These are phyloP conservation scores for Drosophila acutilabella DNA, from an alignment of 2,888 invertebrate genomes.

Conservation along the genomic window DNA sequence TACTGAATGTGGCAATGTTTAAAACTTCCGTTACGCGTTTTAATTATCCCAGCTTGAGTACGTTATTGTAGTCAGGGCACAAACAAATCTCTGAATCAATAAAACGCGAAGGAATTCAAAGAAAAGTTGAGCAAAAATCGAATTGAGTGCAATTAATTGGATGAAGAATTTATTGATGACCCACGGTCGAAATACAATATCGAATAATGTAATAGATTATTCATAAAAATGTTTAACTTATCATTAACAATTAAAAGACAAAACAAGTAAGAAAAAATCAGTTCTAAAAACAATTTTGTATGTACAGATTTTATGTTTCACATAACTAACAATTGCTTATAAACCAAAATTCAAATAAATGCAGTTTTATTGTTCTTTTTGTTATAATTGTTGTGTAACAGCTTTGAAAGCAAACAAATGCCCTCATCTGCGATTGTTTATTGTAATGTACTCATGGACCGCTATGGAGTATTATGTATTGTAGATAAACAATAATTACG, in stretches of 20 bases:
- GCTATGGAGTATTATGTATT: constrained; percentile 34
- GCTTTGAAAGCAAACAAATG: constrained; percentile 10
- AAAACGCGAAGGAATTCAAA: constrained; percentile 17
- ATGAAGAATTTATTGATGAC: not conserved
- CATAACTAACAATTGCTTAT: too few species aligned
- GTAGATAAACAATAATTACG: constrained; percentile 78
- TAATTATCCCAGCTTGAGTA: constrained; percentile 71
- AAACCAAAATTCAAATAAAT: not conserved
- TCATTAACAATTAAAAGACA: too few species aligned
- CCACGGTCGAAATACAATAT: too few species aligned
- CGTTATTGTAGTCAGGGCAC: not conserved
- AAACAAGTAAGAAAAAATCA: too few species aligned
- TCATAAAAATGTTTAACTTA: too few species aligned
- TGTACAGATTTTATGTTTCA: too few species aligned
- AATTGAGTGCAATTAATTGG: constrained; percentile 20
- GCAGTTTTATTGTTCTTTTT: not conserved
- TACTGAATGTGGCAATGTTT: not conserved
- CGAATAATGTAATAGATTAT: too few species aligned
- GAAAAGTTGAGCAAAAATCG: constrained; percentile 20
- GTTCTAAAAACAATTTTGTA: too few species aligned
- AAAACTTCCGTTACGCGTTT: constrained; percentile 41
- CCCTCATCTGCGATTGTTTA: constrained; percentile 21
- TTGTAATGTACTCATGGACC: constrained; percentile 40
- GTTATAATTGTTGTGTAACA: constrained; percentile 6
- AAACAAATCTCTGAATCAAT: constrained; percentile 61